phyloP scores from a whole-genome alignment of 2,888 invertebrate genomes.

The Endotricha flammealis region DNA sequence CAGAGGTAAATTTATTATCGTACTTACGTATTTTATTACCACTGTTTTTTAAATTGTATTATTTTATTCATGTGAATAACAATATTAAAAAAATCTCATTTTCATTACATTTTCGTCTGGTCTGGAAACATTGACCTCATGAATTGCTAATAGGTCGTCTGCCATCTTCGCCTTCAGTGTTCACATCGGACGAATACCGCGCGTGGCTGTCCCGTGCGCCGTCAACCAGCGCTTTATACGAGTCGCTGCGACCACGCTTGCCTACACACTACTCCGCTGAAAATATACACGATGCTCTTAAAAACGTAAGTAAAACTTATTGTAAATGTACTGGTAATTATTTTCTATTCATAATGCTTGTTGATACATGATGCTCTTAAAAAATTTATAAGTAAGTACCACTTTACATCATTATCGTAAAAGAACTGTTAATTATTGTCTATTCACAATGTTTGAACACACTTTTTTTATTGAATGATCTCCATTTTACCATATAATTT shows the following conservation, averaged over 20 bases:
- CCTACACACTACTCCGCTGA: conserved; percentile 91
- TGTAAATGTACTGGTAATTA: background rate
- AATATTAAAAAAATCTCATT: no score
- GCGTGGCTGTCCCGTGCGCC: conserved; percentile 95
- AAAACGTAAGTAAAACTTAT: conserved; percentile 82
- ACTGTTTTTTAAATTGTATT: no score
- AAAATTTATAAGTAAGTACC: no score
- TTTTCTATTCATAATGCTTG: background rate
- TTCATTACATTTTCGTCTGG: conserved; percentile 3
- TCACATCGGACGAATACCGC: conserved; percentile 94
- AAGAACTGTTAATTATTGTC: no score
- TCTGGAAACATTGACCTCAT: background rate
- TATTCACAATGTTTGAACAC: no score
- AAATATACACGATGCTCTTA: conserved; percentile 90
- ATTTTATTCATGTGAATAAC: no score
- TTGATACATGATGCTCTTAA: background rate
- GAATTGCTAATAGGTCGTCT: conserved; percentile 49
- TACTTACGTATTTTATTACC: no score
- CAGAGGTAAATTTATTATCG: conserved; percentile 68
- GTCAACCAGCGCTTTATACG: conserved; percentile 95
- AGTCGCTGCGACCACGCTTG: conserved; percentile 90
- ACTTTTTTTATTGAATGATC: no score
- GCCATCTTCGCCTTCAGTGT: conserved; percentile 79
- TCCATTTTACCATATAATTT: no score
- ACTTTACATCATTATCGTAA: no score